These are phyloP conservation scores for Druon quercuslanigerum DNA, from an alignment of 1,140 invertebrate species.

Conservation along the genomic window DNA sequence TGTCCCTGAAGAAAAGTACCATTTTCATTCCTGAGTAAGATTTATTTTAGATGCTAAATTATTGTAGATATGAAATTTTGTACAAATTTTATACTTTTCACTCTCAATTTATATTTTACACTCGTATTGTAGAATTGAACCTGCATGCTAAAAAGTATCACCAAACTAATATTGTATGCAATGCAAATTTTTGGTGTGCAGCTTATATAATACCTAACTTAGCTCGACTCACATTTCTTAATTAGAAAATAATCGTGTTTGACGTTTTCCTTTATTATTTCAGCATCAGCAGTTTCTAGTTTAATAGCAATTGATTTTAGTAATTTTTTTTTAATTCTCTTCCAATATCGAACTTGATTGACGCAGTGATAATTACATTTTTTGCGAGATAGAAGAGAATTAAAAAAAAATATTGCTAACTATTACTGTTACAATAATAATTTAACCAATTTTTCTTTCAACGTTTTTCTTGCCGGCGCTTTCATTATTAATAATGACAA, in stretches of 20 bases:
- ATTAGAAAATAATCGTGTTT: neutral
- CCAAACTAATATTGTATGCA: constrained; percentile 28
- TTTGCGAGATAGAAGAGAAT: too few species aligned
- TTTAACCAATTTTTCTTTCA: neutral
- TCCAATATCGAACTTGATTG: too few species aligned
- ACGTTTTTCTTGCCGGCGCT: neutral
- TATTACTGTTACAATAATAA: too few species aligned
- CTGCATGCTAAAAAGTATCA: constrained; percentile 17
- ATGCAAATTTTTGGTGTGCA: constrained; percentile 9
- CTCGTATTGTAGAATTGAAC: constrained; percentile 8
- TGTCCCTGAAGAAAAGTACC: neutral
- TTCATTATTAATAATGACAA: neutral
- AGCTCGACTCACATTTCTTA: constrained; percentile 9
- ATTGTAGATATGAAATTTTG: constrained; percentile 34
- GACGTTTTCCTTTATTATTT: neutral
- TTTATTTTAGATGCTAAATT: constrained; percentile 4
- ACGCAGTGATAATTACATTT: too few species aligned
- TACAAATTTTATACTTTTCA: constrained; percentile 32
- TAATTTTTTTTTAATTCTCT: neutral
- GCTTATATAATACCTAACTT: constrained; percentile 22
- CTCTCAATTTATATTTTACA: neutral
- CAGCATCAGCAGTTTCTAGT: neutral
- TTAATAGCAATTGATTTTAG: neutral
- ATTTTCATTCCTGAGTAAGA: neutral
- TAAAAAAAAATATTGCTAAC: too few species aligned